Percentiles rank a stretch among this genome's conserved stretches.
These are phyloP conservation scores for Probaryconus sp. DNA, from an alignment of 1,140 invertebrate genomes.

Conservation along the genomic window DNA sequence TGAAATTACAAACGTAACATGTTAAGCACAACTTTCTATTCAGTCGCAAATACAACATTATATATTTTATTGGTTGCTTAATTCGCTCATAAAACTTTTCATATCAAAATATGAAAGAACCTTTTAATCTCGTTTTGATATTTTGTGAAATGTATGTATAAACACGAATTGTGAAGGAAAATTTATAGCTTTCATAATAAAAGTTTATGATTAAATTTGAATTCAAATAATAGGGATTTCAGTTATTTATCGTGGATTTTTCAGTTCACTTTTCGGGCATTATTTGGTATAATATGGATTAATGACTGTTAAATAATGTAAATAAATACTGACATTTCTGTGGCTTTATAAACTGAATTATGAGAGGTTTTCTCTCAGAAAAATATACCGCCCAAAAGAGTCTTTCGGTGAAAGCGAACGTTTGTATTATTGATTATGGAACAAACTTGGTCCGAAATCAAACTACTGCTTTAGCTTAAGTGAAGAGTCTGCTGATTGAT, in stretches of 20 bases:
- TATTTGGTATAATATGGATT: slow-evolving; percentile 37
- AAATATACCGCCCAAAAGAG: no score
- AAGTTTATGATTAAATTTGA: slow-evolving; percentile 25
- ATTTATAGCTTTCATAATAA: no score
- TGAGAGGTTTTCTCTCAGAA: slow-evolving; percentile 3
- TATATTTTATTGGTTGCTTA: no score
- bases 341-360: slow-evolving; percentile 15
- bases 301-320: slow-evolving; percentile 24
- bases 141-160: slow-evolving; percentile 33
- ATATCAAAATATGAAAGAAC: no score
- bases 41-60: no score
- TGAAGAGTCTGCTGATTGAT: slow-evolving; percentile 11
- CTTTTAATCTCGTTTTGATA: slow-evolving; percentile 25
- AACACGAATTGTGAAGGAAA: no score
- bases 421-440: no score
- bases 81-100: no score
- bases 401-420: slow-evolving; percentile 23
- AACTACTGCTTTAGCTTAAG: no score
- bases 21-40: no score
- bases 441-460: no score
- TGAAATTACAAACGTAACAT: no score
- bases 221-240: slow-evolving; percentile 31
- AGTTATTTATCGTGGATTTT: slow-evolving; percentile 25
- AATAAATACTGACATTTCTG: slow-evolving; percentile 25
- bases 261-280: slow-evolving; percentile 7